phyloP scores from a whole-genome alignment of 1,140 invertebrate genomes.

The Aphelenchoides fujianensis region DNA sequence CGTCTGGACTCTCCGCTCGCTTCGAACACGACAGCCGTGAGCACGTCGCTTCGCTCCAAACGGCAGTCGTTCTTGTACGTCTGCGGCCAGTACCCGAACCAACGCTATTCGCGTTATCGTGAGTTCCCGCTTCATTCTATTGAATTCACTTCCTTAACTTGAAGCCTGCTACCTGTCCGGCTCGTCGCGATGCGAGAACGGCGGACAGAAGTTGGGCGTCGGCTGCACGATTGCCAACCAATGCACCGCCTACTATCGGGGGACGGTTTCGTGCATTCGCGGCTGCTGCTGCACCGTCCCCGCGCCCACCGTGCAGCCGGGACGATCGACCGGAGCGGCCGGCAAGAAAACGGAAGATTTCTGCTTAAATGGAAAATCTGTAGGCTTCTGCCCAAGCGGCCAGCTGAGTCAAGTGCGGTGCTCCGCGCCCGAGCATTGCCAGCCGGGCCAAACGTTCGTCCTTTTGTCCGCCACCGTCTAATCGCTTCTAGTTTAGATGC shows the following conservation, averaged over 20 bases:
- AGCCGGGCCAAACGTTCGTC: slow-evolving; percentile 29
- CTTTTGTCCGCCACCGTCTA: not conserved
- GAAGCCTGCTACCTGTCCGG: slow-evolving; percentile 14
- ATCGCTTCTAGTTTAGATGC: not conserved
- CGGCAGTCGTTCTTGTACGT: slow-evolving; percentile 16
- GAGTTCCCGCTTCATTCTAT: not conserved
- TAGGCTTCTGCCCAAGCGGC: slow-evolving; percentile 11
- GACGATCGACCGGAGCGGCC: not conserved
- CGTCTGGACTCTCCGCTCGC: not conserved
- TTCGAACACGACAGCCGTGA: slow-evolving; percentile 1
- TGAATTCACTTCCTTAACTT: not conserved
- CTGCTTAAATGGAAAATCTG: too few relatives aligned
- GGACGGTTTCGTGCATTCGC: slow-evolving; percentile 8
- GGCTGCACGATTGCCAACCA: slow-evolving; percentile 12
- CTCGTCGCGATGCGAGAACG: slow-evolving; percentile 28
- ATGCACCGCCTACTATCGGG: slow-evolving; percentile 8
- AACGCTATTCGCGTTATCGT: slow-evolving; percentile 17
- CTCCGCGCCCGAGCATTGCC: slow-evolving; percentile 4
- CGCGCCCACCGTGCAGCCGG: not conserved
- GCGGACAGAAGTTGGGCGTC: slow-evolving; percentile 29
- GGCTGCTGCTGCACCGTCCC: slow-evolving; percentile 20
- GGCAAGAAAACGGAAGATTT: slow-evolving; percentile 7
- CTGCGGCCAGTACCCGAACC: slow-evolving; percentile 8
- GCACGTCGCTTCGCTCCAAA: slow-evolving; percentile 6
- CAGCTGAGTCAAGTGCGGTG: slow-evolving; percentile 9